Evolutionary conservation across 2,113 vertebrate genomes (phyloP).

Genomic region (Danionella cerebrum): DNA sequence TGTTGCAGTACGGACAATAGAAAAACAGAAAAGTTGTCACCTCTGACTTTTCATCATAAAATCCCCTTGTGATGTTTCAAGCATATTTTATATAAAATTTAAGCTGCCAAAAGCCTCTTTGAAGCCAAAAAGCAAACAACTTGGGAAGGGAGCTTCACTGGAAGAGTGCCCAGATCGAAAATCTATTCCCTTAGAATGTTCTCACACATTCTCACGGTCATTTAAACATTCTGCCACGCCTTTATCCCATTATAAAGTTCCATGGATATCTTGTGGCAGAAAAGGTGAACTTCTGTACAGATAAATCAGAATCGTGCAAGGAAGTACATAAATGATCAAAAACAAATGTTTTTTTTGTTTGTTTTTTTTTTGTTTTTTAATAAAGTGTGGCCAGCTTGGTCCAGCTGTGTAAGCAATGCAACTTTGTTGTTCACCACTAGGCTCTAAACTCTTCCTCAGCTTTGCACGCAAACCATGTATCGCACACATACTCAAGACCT

Average conservation of each 20-base stretch:
- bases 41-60: conserved; percentile 32
- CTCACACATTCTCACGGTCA: conserved; percentile 6
- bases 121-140: conserved; percentile 24
- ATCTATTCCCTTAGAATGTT: conserved; percentile 22
- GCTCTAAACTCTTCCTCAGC: conserved; percentile 35
- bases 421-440: conserved; percentile 37
- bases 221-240: not conserved
- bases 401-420: conserved; percentile 51
- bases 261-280: not conserved
- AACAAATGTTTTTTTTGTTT: no score
- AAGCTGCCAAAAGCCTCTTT: conserved; percentile 14
- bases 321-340: not conserved
- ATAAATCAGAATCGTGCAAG: not conserved
- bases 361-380: no score
- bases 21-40: conserved; percentile 42
- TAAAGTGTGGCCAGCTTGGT: no score
- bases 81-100: conserved; percentile 13
- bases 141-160: conserved; percentile 12
- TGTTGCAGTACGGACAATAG: conserved; percentile 9
- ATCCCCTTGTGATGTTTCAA: conserved; percentile 24
- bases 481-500: conserved; percentile 38
- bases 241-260: not conserved
- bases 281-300: conserved; percentile 11
- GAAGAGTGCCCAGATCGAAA: conserved; percentile 6
- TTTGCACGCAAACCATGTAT: conserved; percentile 50